Evolutionary conservation across 2,888 invertebrate genomes (phyloP), one percentile per base, ranked within the genome.

Genomic region (Agrenia bidenticulata): DNA sequence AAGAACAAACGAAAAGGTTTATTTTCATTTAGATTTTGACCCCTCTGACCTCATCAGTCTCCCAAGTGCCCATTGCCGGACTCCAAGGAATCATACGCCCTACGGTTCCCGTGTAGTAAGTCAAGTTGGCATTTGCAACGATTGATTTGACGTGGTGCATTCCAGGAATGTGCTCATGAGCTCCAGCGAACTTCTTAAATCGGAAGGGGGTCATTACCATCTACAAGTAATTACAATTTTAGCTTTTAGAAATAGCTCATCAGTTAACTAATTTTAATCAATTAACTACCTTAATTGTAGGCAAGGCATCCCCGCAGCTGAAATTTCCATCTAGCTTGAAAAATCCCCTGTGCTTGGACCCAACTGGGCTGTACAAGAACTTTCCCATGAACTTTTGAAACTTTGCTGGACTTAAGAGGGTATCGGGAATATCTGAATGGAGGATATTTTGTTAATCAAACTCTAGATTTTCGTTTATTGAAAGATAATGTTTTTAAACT

Each of bases 21-120:
- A n/a, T 39, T 39, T 39, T 27, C 7, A 24, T 41, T 17, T n/a
- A n/a, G n/a, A n/a, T n/a, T n/a, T n/a, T n/a, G n/a, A n/a, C n/a
- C n/a, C n/a, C n/a, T n/a, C 19, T n/a, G 51, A 53, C 84, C 81
- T 89, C 89, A 78, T 89, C 89, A 0, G 89, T 89, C 37, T 87
- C 86, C 89, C 89, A 90, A 72, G 86, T 85, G 9, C 85, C 86
- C 77, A 88, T 89, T 63, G 84, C 83, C 79, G 86, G 86, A 15
- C 88, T 86, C 89, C 89, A 89, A 1, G 86, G 85, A 56, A 86
- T 87, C 2, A 85, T 83, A 79, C 85, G 86, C 26, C 84, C 84
- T 74, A 86, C 84, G 1, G 85, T 19, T 19, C 64, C 54, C 1
- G 61, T 50, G 27, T 67, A 86, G 9, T 84, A 82, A 2, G 84